These are phyloP conservation scores for Onthophagus taurus DNA, from an alignment of 1,140 invertebrate species.

Conservation along the genomic window DNA sequence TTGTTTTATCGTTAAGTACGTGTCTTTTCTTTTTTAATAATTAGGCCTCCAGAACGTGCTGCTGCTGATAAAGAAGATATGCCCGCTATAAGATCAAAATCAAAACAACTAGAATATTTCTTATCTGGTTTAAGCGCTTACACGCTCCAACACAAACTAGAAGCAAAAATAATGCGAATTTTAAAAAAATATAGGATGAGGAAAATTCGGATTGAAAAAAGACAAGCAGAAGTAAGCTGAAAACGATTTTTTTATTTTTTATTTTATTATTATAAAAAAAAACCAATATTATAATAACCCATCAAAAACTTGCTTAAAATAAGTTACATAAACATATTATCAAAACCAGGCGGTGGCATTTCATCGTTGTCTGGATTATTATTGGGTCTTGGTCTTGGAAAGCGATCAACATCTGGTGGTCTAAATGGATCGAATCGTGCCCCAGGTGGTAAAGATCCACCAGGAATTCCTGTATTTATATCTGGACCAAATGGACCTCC, in stretches of 20 bases:
- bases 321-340: slow-evolving; percentile 67
- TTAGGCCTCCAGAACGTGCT: slow-evolving; percentile 27
- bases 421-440: slow-evolving; percentile 76
- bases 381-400: slow-evolving; percentile 28
- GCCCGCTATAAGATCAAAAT: slow-evolving; percentile 18
- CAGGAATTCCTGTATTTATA: slow-evolving; percentile 25
- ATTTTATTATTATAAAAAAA: not conserved
- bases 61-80: slow-evolving; percentile 16
- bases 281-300: not conserved
- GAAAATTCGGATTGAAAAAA: slow-evolving; percentile 35
- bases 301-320: not conserved
- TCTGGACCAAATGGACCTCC: slow-evolving; percentile 14
- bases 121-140: slow-evolving; percentile 41
- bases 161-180: slow-evolving; percentile 43
- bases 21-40: slow-evolving; percentile 10
- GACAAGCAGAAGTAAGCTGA: slow-evolving; percentile 40
- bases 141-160: slow-evolving; percentile 38
- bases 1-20: slow-evolving; percentile 1
- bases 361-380: slow-evolving; percentile 61
- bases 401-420: slow-evolving; percentile 45
- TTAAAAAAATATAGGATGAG: slow-evolving; percentile 41
- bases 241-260: not conserved
- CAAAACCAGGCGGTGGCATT: slow-evolving; percentile 60
- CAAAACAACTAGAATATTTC: slow-evolving; percentile 40
- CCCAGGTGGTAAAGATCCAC: slow-evolving; percentile 58